Evolutionary conservation across 1,140 invertebrate genomes (phyloP), one percentile per base, ranked within the genome.

Genomic region (Wiebesia pumilae): DNA sequence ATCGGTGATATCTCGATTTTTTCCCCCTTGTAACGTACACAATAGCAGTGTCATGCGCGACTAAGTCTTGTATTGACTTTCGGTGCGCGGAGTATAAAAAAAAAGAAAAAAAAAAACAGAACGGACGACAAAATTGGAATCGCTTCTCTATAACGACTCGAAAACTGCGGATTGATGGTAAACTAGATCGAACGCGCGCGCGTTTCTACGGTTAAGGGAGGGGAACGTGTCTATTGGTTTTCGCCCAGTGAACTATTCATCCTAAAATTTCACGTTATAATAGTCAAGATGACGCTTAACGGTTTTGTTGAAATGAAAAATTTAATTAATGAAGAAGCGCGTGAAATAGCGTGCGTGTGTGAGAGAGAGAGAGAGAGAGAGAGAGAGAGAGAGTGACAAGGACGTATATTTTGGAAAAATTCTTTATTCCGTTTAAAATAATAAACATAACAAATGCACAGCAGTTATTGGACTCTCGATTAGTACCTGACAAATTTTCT

Each of bases 11-110:
- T 81, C 67, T 83, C 75, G 30, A n/a, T 85, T 73, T 83, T 58
- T 82, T 83, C 7, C 81, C 81, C 88, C 88, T 87, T 87, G 89
- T 89, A 88, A 88, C 89, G 90, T 89, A 90, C 90, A 91, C 91
- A 92, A 91, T 90, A 89, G 88, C 87, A 90, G 89, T 92, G 91
- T 92, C 90, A 91, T 90, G 87, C 47, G 27, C 10, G 77, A 35
- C 91, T 91, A 78, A 84, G 73, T 78, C 73, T 67, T 40, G 58
- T 84, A 84, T 84, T 84, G 83, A 84, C 83, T 78, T 24, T 84
- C 12, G 35, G 4, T 12, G 0, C 1, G 24, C 24, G 7, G 27
- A 2, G 19, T 27, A 62, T 27, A 9, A 54, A n/a, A 51, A 16
- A 62, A 71, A 24, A 51, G 24, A 69, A 67, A 24, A 65, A 65